Evolutionary conservation across 2,888 invertebrate species (phyloP), one percentile per base, ranked within the genome.

Genomic region (Athrips mouffetella): DNA sequence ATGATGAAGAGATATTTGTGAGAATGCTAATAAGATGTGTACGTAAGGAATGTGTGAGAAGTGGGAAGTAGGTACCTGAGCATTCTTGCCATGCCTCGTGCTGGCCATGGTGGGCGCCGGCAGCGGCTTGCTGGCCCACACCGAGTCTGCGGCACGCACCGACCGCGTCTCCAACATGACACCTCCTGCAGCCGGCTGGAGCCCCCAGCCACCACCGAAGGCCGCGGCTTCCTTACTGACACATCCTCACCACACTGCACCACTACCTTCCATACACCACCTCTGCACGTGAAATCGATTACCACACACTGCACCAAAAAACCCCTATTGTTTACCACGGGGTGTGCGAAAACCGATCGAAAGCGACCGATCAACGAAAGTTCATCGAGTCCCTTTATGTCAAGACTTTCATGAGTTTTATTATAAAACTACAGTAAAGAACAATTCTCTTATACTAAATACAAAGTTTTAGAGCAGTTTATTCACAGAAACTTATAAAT

Each of bases 81-180:
- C 91, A 57, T 82, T 85, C 91, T 96, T 96, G 84, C 95, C 95
- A 72, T 89, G 89, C 70, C 89, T 77, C 58, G 82, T 71, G 75
- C 77, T 89, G 63, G 89, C 87, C 89, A 89, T 89, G 68, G 89
- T 87, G 60, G 89, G 89, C 76, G 87, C 89, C 76, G 89, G 89
- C 81, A 89, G 80, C 70, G 89, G 89, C 81, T 91, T 89, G 81
- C 84, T 90, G 88, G 90, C 91, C 91, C 89, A 89, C 84, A 91
- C 89, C 90, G 90, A 85, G 88, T 92, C 92, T 89, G 92, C 92
- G 90, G 92, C 91, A 84, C 93, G 92, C 84, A 91, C 90, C 75
- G 93, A 93, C 89, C 93, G 91, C 90, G 91, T 91, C 85, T 91
- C 91, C 91, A 91, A 91, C 92, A 92, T 92, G 91, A 89, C 91